Base-by-base conservation (phyloP, 2,888 invertebrate genomes). In the Agrotis ipsilon region DNA sequence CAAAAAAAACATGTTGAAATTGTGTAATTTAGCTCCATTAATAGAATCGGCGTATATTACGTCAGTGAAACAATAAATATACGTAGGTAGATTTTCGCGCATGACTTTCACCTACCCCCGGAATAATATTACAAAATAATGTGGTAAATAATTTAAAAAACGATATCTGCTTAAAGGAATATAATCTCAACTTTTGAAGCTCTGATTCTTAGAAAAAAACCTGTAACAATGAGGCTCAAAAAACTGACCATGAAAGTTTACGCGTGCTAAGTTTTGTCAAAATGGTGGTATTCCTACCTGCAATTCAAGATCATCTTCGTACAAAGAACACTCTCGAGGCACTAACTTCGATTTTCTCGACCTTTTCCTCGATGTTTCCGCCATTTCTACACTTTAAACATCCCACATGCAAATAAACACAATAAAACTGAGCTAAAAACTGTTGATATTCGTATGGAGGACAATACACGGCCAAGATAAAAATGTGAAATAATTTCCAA, bases 311-410 rank as follows among this genome's bases (percentile, higher is more conserved):
- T 59, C 69, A n/a, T 63, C 67, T 21, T 81, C 83, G 9, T 51
- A 55, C 18, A 32, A 19, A 1, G 83, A 81, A 59, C 72, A 85
- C 16, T 87, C 75, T 9, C 91, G 84, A 32, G 84, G 86, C 68
- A 88, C 84, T 61, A 91, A 75, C 68, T 90, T 91, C 5, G 88
- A 69, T 72, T 91, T 92, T 59, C 91, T 86, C 32, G 75, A 69
- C 45, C 86, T 76, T 80, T 86, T 91, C 48, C 80, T 82, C 0
- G 75, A 43, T 5, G 58, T 63, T 0, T 78, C 69, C 3, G 78
- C 70, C 83, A 83, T 85, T 64, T 32, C 63, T 54, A 74, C 69
- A 60, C 58, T 70, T 54, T 48, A 48, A n/a, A 61, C 70, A 67
- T 63, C 4, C 6, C 68, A 51, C 52, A 55, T 45, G 3, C 57